Evolutionary conservation across 2,113 vertebrate genomes (phyloP), one percentile per base, ranked within the genome.

Genomic region (Bagarius yarrelli): DNA sequence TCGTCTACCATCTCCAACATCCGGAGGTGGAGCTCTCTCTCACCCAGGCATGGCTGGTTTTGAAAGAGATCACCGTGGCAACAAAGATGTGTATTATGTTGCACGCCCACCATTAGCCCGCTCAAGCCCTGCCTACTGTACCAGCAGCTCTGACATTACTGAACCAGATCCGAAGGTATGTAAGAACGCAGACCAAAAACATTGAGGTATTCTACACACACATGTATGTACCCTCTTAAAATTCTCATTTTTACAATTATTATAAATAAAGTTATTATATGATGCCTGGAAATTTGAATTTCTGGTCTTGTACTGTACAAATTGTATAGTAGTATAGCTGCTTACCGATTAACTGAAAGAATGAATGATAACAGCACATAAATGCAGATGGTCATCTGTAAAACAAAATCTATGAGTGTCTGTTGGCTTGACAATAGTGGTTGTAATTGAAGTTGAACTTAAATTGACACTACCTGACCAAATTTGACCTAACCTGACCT

Each of bases 101-200:
- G 94, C 95, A 61, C 95, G 96, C 19, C 96, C 96, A 0, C 96
- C 96, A 0, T 87, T 98, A 79, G 96, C 96, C 77, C 94, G 96
- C 1, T 98, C 96, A 55, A 97, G 96, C 36, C 96, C 96, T 0
- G 96, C 96, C 0, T 98, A 98, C 90, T 98, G 96, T 92, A 98
- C 96, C 0, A 98, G 96, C 93, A 97, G 96, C 92, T 98, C 96
- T 0, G 96, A 98, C 91, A 97, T 98, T 89, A 98, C 96, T 0
- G 96, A 97, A 66, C 96, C 96, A 0, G 96, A 97, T 87, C 95
- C 95, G 30, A 97, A 97, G 93, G 93, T 94, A 84, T 3, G 14
- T 21, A n/a, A 12, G 30, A 19, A 59, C 9, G 56, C 15, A 61
- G 32, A 63, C 14, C 3, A 19, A 53, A 47, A 40, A 63, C 15